phyloP scores from a whole-genome alignment of 1,140 invertebrate genomes.

The Goniozus legneri region DNA sequence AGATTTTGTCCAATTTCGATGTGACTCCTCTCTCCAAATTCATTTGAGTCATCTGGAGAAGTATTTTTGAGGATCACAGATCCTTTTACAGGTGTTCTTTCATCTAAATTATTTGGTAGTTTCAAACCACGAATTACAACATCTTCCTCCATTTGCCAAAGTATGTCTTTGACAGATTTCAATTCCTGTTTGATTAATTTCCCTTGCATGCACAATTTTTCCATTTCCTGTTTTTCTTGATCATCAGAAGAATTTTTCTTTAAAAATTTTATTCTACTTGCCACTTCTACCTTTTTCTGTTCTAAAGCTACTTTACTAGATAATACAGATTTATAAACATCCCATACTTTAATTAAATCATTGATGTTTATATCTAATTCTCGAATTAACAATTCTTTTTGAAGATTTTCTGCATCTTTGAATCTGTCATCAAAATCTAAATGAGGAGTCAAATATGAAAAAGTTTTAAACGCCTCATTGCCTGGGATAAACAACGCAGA shows the following conservation, averaged over 20 bases:
- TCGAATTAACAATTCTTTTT: conserved; percentile 52
- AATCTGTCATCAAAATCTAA: conserved; percentile 60
- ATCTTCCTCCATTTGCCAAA: conserved; percentile 62
- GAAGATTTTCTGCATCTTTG: conserved; percentile 46
- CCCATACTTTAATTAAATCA: conserved; percentile 53
- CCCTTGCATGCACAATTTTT: conserved; percentile 55
- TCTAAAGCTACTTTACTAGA: conserved; percentile 47
- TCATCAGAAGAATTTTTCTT: conserved; percentile 34
- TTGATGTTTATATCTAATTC: conserved; percentile 49
- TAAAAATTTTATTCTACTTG: conserved; percentile 27
- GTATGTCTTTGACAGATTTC: conserved; percentile 54
- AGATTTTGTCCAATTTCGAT: conserved; percentile 56
- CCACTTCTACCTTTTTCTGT: conserved; percentile 40
- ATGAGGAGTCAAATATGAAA: conserved; percentile 59
- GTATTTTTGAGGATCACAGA: conserved; percentile 51
- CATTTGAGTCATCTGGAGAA: conserved; percentile 29
- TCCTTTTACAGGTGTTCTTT: conserved; percentile 55
- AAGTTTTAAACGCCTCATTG: conserved; percentile 59
- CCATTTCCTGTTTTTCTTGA: conserved; percentile 40
- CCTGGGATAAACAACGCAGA: conserved; percentile 65
- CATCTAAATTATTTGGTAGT: conserved; percentile 65
- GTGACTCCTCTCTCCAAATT: conserved; percentile 48
- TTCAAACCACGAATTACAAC: conserved; percentile 57
- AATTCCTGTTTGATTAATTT: conserved; percentile 60
- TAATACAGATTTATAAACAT: conserved; percentile 51